Evolutionary conservation across 2,888 invertebrate species (phyloP).

Genomic region (Nowickia ferox): DNA sequence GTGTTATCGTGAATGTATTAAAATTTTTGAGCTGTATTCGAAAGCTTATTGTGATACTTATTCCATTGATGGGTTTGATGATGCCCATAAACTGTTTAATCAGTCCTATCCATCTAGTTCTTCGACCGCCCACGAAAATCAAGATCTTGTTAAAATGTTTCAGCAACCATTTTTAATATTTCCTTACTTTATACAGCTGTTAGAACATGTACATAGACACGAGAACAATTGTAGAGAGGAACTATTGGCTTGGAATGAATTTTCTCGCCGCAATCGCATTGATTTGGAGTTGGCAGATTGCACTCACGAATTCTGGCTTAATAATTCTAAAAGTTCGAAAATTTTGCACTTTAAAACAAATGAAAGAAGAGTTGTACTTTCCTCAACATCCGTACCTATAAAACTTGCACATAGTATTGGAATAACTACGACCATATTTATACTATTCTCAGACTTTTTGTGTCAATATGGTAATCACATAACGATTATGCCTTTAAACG

Average conservation of each 20-base stretch:
- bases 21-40: slow-evolving; percentile 88
- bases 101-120: slow-evolving; percentile 38
- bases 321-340: slow-evolving; percentile 81
- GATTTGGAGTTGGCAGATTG: slow-evolving; percentile 80
- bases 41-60: slow-evolving; percentile 89
- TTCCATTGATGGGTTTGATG: slow-evolving; percentile 88
- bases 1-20: slow-evolving; percentile 88
- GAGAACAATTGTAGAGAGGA: slow-evolving; percentile 78
- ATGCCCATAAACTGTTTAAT: slow-evolving; percentile 85
- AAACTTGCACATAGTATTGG: slow-evolving; percentile 87
- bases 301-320: slow-evolving; percentile 81
- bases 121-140: slow-evolving; percentile 69
- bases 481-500: slow-evolving; percentile 88
- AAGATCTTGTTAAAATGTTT: slow-evolving; percentile 78
- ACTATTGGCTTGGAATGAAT: slow-evolving; percentile 79
- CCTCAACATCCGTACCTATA: slow-evolving; percentile 89
- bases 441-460: slow-evolving; percentile 92
- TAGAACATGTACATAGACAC: slow-evolving; percentile 77
- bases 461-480: slow-evolving; percentile 88
- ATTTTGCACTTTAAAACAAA: slow-evolving; percentile 84
- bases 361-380: slow-evolving; percentile 89
- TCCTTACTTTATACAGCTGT: slow-evolving; percentile 78
- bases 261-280: slow-evolving; percentile 78
- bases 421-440: slow-evolving; percentile 89
- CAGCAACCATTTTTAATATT: slow-evolving; percentile 80